A percentile compares a stretch with the other conserved stretches of the same genome.
These are phyloP conservation scores for Tympanuchus pallidicinctus DNA, from an alignment of 2,113 vertebrate genomes.

Conservation along the genomic window DNA sequence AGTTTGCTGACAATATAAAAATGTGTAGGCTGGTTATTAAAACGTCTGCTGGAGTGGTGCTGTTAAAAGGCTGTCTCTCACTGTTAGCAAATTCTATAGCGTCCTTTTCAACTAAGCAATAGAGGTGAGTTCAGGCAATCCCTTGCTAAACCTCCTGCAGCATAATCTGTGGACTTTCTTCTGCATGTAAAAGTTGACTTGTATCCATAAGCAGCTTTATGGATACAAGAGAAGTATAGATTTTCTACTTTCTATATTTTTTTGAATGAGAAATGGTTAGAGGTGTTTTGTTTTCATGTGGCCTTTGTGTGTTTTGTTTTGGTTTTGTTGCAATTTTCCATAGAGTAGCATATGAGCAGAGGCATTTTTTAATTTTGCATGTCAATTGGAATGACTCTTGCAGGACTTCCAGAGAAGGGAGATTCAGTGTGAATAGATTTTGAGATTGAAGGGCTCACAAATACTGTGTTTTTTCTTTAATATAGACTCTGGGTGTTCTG, in stretches of 20 bases:
- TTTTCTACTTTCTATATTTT: neutral
- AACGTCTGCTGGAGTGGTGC: neutral
- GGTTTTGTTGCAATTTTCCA: neutral
- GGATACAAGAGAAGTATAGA: neutral
- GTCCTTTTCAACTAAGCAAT: neutral
- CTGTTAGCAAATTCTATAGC: neutral
- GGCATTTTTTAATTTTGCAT: neutral
- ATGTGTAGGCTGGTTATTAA: conserved; percentile 4
- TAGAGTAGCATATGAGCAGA: neutral
- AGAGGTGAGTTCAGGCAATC: neutral
- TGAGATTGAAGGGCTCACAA: neutral
- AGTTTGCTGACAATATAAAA: conserved; percentile 11
- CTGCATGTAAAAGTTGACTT: neutral
- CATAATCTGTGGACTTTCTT: neutral
- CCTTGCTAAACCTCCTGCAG: neutral
- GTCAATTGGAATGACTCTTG: neutral
- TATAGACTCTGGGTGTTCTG: neutral
- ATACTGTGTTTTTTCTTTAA: neutral
- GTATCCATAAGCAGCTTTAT: neutral
- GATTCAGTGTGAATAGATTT: neutral
- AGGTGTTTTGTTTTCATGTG: neutral
- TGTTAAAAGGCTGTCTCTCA: neutral
- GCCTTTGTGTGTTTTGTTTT: neutral
- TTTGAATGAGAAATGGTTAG: neutral
- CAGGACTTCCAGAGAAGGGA: neutral